Base-by-base conservation (phyloP, 2,113 vertebrate species). In the Sapayoa aenigma region DNA sequence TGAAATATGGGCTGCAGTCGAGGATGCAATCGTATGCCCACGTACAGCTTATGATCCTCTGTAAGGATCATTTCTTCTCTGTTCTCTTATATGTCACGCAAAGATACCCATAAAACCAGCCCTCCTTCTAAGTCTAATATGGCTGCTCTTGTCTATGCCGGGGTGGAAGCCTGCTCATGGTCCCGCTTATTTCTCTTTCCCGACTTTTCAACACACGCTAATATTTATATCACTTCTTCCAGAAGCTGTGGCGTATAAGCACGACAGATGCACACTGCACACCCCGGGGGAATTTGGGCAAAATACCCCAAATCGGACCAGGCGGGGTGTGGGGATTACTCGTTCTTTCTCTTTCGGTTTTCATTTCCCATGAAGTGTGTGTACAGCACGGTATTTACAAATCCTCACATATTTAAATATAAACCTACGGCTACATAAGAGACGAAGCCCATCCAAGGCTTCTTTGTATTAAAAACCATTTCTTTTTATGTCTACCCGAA, bases 301-400 rank as follows among this genome's bases (percentile, higher is more conserved):
- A 60, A 89, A 44, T 6, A 10, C 17, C 42, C 35, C 33, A 7
- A 72, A 42, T 41, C 14, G 13, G 21, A 37, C 9, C 13, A 37
- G 14, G 28, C 2, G 2, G 47, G 27, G 21, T 4, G 44, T 9
- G 31, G 3, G 53, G 5, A 5, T 59, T 50, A 28, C 28, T 30
- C 6, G 2, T 44, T 56, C 88, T 92, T 95, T 91, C 81, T 85
- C 92, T 91, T 95, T 96, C 85, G 30, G 11, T 91, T 93, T 92
- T 76, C 46, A 74, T 76, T 92, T 52, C 39, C 35, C 47, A 24
- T 35, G 22, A 62, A 58, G 3, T 23, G 9, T 39, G 39, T 62
- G 7, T 28, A 16, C 20, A 60, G 33, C 12, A 15, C 4, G 2
- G 5, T 66, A n/a, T 55, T 83, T 68, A 39, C 14, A 76, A 87